These are phyloP conservation scores for Altica lythri DNA, from an alignment of 2,888 invertebrate species.

Conservation along the genomic window DNA sequence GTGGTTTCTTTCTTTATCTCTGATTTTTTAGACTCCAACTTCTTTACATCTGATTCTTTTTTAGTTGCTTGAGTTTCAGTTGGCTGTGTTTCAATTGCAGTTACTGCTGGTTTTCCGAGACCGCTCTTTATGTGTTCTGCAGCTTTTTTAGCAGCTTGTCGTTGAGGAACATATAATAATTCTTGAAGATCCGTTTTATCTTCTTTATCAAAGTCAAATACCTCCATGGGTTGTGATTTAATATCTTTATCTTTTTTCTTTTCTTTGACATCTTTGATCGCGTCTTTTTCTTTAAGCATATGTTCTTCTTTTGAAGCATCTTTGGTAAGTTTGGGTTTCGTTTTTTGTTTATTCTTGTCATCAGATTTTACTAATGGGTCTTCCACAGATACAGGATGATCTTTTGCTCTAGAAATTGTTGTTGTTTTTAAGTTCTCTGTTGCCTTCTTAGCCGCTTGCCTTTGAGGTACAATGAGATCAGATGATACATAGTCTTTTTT, in stretches of 20 bases:
- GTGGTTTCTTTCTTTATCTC: conserved; percentile 38
- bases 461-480: conserved; percentile 85
- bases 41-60: conserved; percentile 47
- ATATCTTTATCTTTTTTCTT: conserved; percentile 38
- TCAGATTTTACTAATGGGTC: conserved; percentile 39
- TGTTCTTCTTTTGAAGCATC: no score
- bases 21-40: conserved; percentile 41
- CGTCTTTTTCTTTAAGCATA: conserved; percentile 38
- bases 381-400: conserved; percentile 40
- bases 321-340: conserved; percentile 43
- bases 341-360: conserved; percentile 44
- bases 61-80: conserved; percentile 41
- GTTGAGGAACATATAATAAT: conserved; percentile 82
- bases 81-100: conserved; percentile 32
- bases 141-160: conserved; percentile 90
- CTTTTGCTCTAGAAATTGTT: conserved; percentile 58
- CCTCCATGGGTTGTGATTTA: conserved; percentile 47
- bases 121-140: conserved; percentile 88
- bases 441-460: conserved; percentile 90
- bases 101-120: conserved; percentile 59
- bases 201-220: conserved; percentile 68
- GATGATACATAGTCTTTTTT: conserved; percentile 67
- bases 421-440: conserved; percentile 82
- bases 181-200: conserved; percentile 65
- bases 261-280: conserved; percentile 34